These are phyloP conservation scores for Amaurobius ferox DNA, from an alignment of 2,888 invertebrate genomes.

Conservation along the genomic window DNA sequence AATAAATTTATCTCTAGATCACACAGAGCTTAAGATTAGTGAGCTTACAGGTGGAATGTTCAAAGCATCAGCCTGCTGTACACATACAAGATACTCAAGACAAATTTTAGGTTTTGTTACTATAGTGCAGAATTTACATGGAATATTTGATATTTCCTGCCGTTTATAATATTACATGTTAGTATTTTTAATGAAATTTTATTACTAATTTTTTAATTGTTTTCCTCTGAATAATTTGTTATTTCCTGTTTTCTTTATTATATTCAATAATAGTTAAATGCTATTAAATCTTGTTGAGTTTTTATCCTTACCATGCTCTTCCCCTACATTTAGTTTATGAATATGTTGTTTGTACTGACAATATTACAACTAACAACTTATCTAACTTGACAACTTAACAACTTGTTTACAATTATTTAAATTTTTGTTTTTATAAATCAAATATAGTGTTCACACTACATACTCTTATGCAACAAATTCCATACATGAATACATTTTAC, in stretches of 20 bases:
- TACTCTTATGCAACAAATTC: too few species aligned
- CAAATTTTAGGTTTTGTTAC: neutral
- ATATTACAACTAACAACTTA: too few species aligned
- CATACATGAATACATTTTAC: too few species aligned
- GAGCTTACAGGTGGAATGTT: slow-evolving; percentile 8
- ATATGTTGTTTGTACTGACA: too few species aligned
- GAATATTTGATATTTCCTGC: neutral
- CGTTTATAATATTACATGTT: neutral
- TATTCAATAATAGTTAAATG: neutral
- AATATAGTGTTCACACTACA: too few species aligned
- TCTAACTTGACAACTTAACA: too few species aligned
- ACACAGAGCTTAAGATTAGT: neutral
- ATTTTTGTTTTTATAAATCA: too few species aligned
- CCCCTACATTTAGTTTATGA: too few species aligned
- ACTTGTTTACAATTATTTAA: too few species aligned
- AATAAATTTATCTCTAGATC: too few species aligned
- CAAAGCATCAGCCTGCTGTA: neutral
- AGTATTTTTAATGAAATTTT: neutral
- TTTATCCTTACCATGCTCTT: too few species aligned
- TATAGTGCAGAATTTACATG: neutral
- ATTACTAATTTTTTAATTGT: neutral
- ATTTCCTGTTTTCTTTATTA: neutral
- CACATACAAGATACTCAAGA: neutral
- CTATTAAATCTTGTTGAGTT: too few species aligned
- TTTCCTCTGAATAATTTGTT: neutral